Evolutionary conservation across 2,113 vertebrate genomes (phyloP).

Genomic region (Podocnemis expansa): DNA sequence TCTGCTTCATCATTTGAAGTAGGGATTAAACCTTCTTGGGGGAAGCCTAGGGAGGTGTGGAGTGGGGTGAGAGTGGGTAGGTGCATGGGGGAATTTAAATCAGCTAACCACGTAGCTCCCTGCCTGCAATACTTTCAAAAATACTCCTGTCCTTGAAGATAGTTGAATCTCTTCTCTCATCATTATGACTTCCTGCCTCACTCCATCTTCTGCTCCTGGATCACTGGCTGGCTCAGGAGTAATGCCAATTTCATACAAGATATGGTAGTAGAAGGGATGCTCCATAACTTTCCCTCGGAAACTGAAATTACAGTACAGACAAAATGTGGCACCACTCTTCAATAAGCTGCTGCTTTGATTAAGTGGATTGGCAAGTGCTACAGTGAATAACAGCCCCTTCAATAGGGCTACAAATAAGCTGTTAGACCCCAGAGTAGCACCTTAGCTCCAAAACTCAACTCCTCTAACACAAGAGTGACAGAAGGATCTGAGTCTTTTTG

Average conservation of each 20-base stretch:
- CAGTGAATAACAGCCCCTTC: not conserved
- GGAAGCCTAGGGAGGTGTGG: not conserved
- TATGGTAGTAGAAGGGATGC: not conserved
- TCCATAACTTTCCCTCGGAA: not conserved
- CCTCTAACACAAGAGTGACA: not conserved
- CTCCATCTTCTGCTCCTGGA: not conserved
- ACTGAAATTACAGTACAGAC: not conserved
- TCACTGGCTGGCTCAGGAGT: not conserved
- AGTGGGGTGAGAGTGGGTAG: too few species aligned
- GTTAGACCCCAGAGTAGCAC: not conserved
- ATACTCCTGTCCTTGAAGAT: not conserved
- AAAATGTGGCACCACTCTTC: not conserved
- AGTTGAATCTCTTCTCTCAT: not conserved
- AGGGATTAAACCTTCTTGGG: not conserved
- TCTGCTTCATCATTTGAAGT: rapidly evolving
- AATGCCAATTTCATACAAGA: not conserved
- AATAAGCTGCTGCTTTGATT: not conserved
- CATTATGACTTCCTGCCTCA: too few species aligned
- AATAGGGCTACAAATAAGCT: not conserved
- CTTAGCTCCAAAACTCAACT: not conserved
- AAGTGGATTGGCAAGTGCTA: not conserved
- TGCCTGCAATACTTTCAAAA: not conserved
- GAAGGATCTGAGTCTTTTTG: not conserved
- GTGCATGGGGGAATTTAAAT: not conserved
- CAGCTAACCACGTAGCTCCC: not conserved